Base-by-base conservation (phyloP, 1,140 invertebrate genomes). In the Coelopa frigida region DNA sequence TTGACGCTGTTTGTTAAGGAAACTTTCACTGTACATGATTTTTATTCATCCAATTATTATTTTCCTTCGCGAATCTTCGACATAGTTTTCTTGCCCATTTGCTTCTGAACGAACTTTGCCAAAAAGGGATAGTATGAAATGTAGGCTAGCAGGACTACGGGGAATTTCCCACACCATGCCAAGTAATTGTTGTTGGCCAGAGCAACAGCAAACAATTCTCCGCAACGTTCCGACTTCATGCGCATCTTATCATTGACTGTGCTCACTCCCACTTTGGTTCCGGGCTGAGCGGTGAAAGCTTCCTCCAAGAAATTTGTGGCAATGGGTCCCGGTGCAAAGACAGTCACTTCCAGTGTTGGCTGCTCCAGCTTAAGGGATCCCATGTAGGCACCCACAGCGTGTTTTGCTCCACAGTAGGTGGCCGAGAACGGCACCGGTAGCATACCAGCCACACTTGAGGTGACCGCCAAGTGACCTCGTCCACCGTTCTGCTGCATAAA, bases 341-440 rank as follows among this genome's bases (percentile, higher is more conserved):
- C 55, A 0, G 81, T 84, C 0, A 90, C 73, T n/a, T 72, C 57
- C 38, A 75, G 67, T 0, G 61, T 60, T 0, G 72, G 49, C 58
- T 83, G 80, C 65, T 89, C 86, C n/a, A 70, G 59, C 44, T 77
- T 59, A 12, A 89, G 62, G 33, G 69, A 55, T 46, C 81, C 74
- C 54, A 85, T 82, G 56, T 88, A 90, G 15, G 85, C 88, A 58
- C 91, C 85, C 32, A 94, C 56, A 1, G 89, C 87, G 70, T 86
- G 81, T 70, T 94, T 94, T 1, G 84, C 74, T 7, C 74, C 89
- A 41, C 80, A 83, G 60, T 94, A 94, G 0, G 82, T 80, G 14
- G 74, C 82, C 5, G 87, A 90, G 67, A 74, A 81, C 32, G 89
- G 85, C 10, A 76, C 76, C 8, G 80, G 77, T 31, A 80, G 54